These are phyloP conservation scores for Drosophila sp. DNA, from an alignment of 1,140 invertebrate genomes.

Conservation along the genomic window DNA sequence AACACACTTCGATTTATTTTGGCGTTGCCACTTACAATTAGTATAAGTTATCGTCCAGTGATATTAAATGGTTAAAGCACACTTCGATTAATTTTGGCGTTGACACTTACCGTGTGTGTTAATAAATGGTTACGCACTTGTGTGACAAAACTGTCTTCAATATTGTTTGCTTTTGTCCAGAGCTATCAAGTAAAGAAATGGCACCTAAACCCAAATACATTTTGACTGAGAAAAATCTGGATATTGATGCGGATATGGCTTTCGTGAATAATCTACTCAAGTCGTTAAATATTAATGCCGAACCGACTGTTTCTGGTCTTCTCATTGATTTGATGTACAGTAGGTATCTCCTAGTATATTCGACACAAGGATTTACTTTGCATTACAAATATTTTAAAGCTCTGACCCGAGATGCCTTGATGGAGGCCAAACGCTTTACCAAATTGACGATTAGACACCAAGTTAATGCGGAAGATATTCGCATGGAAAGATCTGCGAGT, in stretches of 20 bases:
- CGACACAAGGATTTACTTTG: not conserved
- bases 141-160: no score
- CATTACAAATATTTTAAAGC: not conserved
- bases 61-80: no score
- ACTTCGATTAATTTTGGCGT: no score
- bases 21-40: no score
- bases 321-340: not conserved
- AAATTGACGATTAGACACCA: not conserved
- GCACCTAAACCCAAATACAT: not conserved
- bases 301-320: not conserved
- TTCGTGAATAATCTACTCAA: not conserved
- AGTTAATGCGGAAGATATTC: not conserved
- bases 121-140: no score
- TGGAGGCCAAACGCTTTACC: not conserved
- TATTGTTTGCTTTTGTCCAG: not conserved
- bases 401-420: not conserved
- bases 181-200: not conserved
- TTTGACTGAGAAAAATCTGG: not conserved
- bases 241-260: not conserved
- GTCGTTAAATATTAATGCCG: not conserved
- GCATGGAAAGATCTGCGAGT: not conserved
- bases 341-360: not conserved
- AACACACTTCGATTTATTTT: no score
- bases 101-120: no score
- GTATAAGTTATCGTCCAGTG: no score